phyloP scores from a whole-genome alignment of 1,140 invertebrate species.

The Euborellia annulipes region DNA sequence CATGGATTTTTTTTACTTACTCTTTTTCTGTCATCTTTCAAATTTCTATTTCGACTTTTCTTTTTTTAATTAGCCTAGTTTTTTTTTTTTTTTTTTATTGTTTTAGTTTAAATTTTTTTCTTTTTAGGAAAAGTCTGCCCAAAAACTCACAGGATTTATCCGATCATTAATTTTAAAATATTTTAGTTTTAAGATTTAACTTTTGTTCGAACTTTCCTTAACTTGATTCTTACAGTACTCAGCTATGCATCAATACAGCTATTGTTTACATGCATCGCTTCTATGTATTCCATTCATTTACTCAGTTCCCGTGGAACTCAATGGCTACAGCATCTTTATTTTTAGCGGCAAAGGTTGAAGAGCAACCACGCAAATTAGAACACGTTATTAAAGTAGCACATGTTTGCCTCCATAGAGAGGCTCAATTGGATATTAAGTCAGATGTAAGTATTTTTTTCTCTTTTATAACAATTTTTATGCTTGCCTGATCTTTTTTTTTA shows the following conservation, averaged over 20 bases:
- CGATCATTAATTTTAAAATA: too few species aligned
- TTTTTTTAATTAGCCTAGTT: too few species aligned
- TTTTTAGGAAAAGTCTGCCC: too few species aligned
- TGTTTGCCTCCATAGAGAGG: constrained; percentile 53
- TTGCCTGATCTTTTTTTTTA: neutral
- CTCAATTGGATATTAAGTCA: constrained; percentile 47
- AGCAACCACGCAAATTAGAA: constrained; percentile 89
- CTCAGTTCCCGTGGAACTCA: constrained; percentile 65
- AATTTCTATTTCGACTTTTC: too few species aligned
- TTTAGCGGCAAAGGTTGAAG: constrained; percentile 92
- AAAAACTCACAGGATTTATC: too few species aligned
- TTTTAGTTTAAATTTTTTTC: too few species aligned
- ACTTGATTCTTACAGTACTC: constrained; percentile 39
- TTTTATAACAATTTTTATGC: too few species aligned
- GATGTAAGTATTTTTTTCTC: constrained; percentile 47
- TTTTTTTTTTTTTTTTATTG: too few species aligned
- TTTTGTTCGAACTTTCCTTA: too few species aligned
- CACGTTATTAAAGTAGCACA: constrained; percentile 86
- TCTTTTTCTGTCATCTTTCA: too few species aligned
- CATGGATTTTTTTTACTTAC: too few species aligned
- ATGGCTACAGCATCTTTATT: constrained; percentile 79
- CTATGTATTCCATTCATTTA: constrained; percentile 87
- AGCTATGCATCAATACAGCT: constrained; percentile 84
- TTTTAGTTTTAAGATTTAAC: too few species aligned
- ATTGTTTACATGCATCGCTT: constrained; percentile 99